These are phyloP conservation scores for Syncerus caffer DNA, from an alignment of 2,797 vertebrate species.

Conservation along the genomic window DNA sequence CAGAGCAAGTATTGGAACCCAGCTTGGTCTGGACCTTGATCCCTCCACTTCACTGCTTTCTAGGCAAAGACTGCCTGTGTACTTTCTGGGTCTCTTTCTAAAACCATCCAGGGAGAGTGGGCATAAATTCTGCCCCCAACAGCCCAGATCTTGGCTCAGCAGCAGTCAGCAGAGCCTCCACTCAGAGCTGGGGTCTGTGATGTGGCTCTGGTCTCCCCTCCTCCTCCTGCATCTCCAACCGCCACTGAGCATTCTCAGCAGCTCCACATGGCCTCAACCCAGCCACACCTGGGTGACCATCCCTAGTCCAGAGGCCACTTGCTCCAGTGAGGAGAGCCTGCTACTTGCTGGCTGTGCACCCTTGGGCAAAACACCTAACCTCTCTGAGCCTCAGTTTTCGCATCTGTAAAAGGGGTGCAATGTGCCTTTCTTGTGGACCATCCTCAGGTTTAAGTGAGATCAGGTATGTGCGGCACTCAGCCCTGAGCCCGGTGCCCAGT, in stretches of 20 bases:
- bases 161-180: background rate
- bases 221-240: background rate
- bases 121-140: background rate
- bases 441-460: background rate
- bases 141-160: background rate
- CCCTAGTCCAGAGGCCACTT: background rate
- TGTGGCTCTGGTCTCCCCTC: background rate
- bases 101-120: background rate
- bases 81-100: background rate
- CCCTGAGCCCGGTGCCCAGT: background rate
- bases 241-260: background rate
- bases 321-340: background rate
- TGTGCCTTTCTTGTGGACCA: background rate
- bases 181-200: rapidly evolving
- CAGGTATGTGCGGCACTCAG: background rate
- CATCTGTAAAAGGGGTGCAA: background rate
- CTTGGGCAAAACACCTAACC: background rate
- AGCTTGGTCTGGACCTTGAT: background rate
- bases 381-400: background rate
- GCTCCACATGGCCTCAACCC: background rate
- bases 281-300: background rate
- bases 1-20: background rate
- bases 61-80: background rate
- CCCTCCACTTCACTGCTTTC: background rate
- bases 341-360: background rate